Percentiles rank a stretch among this genome's conserved stretches.
Evolutionary conservation across 2,797 vertebrate genomes (phyloP).

Genomic region (Poeciliopsis gracilis): DNA sequence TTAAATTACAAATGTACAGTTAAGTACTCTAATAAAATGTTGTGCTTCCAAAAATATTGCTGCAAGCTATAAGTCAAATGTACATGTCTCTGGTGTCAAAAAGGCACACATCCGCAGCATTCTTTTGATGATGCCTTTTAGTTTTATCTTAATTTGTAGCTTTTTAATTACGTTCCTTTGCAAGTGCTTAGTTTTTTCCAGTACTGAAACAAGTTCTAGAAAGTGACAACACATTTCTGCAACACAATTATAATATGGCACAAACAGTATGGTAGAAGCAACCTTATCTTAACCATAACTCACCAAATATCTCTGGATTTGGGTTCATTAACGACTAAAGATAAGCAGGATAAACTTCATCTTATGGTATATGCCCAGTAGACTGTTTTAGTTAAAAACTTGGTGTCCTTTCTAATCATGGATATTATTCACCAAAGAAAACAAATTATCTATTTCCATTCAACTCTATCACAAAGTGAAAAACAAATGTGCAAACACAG

Average conservation of each 20-base stretch:
- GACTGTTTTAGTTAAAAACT: background rate
- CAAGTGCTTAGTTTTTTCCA: background rate
- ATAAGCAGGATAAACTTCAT: background rate
- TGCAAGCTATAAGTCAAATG: background rate
- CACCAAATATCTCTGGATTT: background rate
- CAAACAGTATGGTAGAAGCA: background rate
- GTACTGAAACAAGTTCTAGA: background rate
- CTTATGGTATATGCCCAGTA: background rate
- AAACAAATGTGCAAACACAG: background rate
- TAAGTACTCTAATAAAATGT: too few species aligned
- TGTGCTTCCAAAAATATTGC: too few species aligned
- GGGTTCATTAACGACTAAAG: background rate
- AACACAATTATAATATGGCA: background rate
- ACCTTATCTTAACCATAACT: background rate
- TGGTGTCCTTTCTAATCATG: background rate
- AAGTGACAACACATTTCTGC: background rate
- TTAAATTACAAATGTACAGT: background rate
- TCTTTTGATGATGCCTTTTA: background rate
- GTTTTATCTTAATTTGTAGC: background rate
- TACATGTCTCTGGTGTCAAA: background rate
- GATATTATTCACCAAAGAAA: background rate
- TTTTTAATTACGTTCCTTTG: background rate
- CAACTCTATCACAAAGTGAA: background rate
- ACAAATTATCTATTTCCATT: background rate
- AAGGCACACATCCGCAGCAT: too few species aligned